phyloP scores from a whole-genome alignment of 1,140 invertebrate species.

The Brachionus calyciflorus region DNA sequence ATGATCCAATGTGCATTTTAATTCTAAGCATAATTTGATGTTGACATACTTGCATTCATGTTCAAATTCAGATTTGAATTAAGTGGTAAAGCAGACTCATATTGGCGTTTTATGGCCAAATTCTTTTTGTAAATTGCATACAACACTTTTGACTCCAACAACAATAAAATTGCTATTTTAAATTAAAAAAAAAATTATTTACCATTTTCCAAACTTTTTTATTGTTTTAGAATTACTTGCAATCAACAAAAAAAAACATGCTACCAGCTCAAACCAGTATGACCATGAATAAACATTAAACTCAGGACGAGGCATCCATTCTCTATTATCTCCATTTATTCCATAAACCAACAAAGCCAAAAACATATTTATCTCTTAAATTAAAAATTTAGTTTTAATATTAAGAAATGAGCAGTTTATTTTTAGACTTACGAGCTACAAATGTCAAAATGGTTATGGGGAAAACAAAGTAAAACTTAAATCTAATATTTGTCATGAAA shows the following conservation, averaged over 20 bases:
- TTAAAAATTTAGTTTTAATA: background rate
- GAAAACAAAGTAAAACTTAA: slow-evolving; percentile 45
- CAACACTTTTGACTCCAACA: slow-evolving; percentile 38
- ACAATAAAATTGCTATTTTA: background rate
- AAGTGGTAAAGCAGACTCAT: slow-evolving; percentile 35
- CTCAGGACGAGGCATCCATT: slow-evolving; percentile 47
- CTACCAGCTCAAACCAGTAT: slow-evolving; percentile 36
- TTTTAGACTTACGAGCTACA: slow-evolving; percentile 34
- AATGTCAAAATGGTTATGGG: slow-evolving; percentile 41
- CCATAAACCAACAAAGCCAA: slow-evolving; percentile 38
- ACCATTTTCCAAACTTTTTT: background rate
- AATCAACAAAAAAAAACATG: slow-evolving; percentile 20
- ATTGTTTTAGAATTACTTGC: slow-evolving; percentile 39
- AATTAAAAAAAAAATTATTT: background rate
- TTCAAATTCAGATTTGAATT: slow-evolving; percentile 44
- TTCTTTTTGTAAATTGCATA: slow-evolving; percentile 43
- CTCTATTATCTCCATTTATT: slow-evolving; percentile 24
- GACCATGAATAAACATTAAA: slow-evolving; percentile 46
- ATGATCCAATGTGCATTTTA: background rate
- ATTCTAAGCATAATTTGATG: slow-evolving; percentile 34
- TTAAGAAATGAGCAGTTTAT: background rate
- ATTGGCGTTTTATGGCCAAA: slow-evolving; percentile 13
- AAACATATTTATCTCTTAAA: slow-evolving; percentile 44
- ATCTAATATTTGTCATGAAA: slow-evolving; percentile 35
- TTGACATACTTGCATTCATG: slow-evolving; percentile 27